These are phyloP conservation scores for Sylvia atricapilla DNA, from an alignment of 2,113 vertebrate genomes.

Conservation along the genomic window DNA sequence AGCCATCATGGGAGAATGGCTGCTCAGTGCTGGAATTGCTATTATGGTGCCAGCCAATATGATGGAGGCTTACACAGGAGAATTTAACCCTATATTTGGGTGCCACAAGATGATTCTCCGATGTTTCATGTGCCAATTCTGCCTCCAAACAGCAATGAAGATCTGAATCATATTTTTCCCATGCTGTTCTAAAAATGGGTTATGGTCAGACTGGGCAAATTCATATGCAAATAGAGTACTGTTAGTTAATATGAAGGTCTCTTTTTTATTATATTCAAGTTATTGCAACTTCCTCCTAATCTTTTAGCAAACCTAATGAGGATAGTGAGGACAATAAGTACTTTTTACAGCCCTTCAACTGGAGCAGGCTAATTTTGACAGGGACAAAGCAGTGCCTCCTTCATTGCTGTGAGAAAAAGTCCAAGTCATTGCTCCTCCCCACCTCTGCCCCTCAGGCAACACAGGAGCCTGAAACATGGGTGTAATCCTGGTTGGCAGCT, in stretches of 20 bases:
- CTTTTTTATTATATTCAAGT: neutral
- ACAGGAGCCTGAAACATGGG: neutral
- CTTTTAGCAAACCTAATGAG: neutral
- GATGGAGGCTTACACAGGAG: conserved; percentile 7
- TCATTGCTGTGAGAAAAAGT: neutral
- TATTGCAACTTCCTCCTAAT: neutral
- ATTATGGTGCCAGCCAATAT: neutral
- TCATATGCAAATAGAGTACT: conserved; percentile 19
- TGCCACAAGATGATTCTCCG: neutral
- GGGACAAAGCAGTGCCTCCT: neutral
- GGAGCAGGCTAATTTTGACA: neutral
- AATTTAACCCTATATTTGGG: conserved; percentile 21
- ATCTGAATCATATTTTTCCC: conserved; percentile 39
- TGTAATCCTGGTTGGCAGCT: neutral
- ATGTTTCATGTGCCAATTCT: neutral
- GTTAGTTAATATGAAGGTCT: conserved; percentile 8
- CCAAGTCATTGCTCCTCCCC: neutral
- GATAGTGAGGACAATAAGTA: neutral
- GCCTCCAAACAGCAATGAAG: conserved; percentile 23
- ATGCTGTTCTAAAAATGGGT: conserved; percentile 45
- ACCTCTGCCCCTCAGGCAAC: neutral
- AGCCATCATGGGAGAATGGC: neutral
- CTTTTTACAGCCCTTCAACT: neutral
- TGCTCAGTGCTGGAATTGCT: neutral
- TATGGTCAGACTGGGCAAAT: conserved; percentile 46